Evolutionary conservation across 2,797 vertebrate genomes (phyloP).

Genomic region (Chaetophractus vellerosus): DNA sequence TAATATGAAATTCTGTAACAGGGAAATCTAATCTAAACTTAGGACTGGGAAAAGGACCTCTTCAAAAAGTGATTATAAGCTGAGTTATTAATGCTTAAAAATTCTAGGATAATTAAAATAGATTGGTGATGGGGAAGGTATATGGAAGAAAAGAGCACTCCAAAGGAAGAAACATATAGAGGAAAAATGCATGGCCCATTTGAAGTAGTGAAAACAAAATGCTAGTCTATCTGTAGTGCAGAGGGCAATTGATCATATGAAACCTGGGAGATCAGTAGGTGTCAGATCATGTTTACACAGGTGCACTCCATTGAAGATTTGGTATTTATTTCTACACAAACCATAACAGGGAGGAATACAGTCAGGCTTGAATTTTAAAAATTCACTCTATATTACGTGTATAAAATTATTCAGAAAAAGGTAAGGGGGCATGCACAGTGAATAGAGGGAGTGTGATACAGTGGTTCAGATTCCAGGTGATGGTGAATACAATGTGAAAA

Average conservation of each 20-base stretch:
- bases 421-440: neutral
- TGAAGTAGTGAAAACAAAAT: constrained; percentile 61
- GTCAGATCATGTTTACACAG: constrained; percentile 55
- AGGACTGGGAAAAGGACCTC: neutral
- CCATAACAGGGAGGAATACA: neutral
- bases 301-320: constrained; percentile 25
- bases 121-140: neutral
- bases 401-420: neutral
- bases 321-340: constrained; percentile 7
- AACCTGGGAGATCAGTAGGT: constrained; percentile 33
- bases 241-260: neutral
- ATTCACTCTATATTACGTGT: constrained; percentile 5
- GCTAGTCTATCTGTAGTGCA: neutral
- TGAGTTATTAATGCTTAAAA: constrained; percentile 33
- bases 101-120: neutral
- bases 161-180: neutral
- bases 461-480: neutral
- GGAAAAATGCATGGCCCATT: constrained; percentile 47
- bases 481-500: neutral
- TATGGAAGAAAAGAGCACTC: neutral
- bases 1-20: neutral
- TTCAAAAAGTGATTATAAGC: neutral
- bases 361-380: constrained; percentile 44
- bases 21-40: neutral
- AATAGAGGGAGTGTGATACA: neutral